Percentiles rank a stretch among this genome's conserved stretches.
Evolutionary conservation across 2,888 invertebrate genomes (phyloP).

Genomic region (Archaeoteleia sp.): DNA sequence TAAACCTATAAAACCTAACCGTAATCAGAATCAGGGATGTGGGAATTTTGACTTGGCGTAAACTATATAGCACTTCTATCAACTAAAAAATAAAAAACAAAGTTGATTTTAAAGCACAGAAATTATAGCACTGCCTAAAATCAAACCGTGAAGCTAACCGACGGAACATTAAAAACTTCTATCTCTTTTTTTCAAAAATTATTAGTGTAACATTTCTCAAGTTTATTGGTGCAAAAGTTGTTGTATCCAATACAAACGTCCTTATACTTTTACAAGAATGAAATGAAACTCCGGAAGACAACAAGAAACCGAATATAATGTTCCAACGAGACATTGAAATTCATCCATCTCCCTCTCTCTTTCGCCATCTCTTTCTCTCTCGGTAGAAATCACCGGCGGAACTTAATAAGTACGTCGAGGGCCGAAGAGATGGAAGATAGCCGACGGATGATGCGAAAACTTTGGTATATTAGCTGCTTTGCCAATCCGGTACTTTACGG

Average conservation of each 20-base stretch:
- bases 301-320: conserved; percentile 43
- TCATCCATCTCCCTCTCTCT: no score
- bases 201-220: conserved; percentile 14
- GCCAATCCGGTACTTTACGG: conserved; percentile 70
- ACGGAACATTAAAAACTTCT: not conserved
- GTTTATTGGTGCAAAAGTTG: conserved; percentile 13
- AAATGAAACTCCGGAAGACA: conserved; percentile 22
- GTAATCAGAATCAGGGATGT: conserved; percentile 51
- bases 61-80: conserved; percentile 27
- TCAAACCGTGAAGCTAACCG: not conserved
- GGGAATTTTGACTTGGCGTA: conserved; percentile 18
- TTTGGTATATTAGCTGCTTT: conserved; percentile 73
- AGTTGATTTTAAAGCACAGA: conserved; percentile 11
- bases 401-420: conserved; percentile 73
- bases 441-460: conserved; percentile 74
- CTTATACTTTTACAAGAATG: conserved; percentile 25
- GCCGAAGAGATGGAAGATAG: conserved; percentile 69
- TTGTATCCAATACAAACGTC: conserved; percentile 24
- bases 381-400: conserved; percentile 71
- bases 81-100: conserved; percentile 27
- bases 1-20: conserved; percentile 66
- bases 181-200: no score
- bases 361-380: no score
- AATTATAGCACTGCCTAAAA: conserved; percentile 4
- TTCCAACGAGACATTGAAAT: conserved; percentile 49